These are phyloP conservation scores for Macaria liturata DNA, from an alignment of 2,888 invertebrate genomes.

Conservation along the genomic window DNA sequence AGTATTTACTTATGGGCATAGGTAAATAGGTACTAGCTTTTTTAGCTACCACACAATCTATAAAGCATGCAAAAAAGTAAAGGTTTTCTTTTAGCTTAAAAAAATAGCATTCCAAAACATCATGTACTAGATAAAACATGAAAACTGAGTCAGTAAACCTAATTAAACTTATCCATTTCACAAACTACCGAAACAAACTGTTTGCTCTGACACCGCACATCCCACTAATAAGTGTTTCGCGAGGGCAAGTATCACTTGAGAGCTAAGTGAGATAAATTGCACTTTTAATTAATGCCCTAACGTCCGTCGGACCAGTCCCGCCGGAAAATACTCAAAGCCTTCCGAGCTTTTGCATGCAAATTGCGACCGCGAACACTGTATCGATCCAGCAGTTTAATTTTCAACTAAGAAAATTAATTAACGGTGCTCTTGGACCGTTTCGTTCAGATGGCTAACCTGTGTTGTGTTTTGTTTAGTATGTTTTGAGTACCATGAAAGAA, in stretches of 20 bases:
- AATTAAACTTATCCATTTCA: no score
- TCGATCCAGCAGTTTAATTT: constrained; percentile 42
- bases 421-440: constrained; percentile 1
- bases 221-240: constrained; percentile 36
- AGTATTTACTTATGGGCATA: no score
- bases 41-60: no score
- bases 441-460: no score
- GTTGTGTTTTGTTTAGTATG: background rate
- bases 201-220: background rate
- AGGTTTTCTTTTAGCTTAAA: no score
- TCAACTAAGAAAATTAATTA: constrained; percentile 34
- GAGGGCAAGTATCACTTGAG: constrained; percentile 38
- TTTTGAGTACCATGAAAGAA: no score
- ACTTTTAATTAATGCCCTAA: constrained; percentile 56
- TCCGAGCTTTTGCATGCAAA: constrained; percentile 56
- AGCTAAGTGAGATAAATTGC: constrained; percentile 59
- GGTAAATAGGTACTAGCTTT: no score
- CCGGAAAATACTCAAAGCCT: constrained; percentile 47
- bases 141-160: no score
- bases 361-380: constrained; percentile 43
- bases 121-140: no score
- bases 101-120: no score
- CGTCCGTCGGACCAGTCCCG: constrained; percentile 33
- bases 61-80: no score
- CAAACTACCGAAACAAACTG: no score